Percentiles rank a stretch among this genome's conserved stretches.
Evolutionary conservation across 2,113 vertebrate species (phyloP).

Genomic region (Solenodon paradoxus): DNA sequence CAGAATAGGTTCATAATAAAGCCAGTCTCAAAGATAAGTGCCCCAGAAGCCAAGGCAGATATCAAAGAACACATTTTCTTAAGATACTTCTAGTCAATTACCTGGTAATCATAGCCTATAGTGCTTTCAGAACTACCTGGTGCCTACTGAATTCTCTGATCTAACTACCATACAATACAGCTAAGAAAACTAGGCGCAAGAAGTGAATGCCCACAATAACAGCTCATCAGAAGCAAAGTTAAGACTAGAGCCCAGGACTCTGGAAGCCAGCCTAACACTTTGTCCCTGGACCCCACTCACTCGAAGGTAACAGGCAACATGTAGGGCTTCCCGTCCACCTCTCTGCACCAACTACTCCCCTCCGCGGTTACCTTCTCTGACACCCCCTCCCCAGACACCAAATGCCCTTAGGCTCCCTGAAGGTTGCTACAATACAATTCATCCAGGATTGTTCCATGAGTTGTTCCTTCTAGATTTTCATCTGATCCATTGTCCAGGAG

Average conservation of each 20-base stretch:
- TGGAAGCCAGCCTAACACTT: not conserved
- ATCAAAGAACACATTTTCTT: not conserved
- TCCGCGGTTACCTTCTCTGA: not conserved
- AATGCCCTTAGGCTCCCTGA: not conserved
- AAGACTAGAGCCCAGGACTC: not conserved
- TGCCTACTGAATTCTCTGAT: not conserved
- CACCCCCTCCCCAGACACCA: not conserved
- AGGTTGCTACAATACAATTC: not conserved
- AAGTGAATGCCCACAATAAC: not conserved
- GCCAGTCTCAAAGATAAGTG: not conserved
- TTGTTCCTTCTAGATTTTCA: not conserved
- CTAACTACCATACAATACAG: not conserved
- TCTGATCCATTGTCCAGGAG: not conserved
- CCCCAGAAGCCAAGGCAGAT: not conserved
- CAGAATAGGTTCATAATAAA: not conserved
- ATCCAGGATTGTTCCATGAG: not conserved
- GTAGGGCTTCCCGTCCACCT: not conserved
- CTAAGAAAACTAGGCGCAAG: not conserved
- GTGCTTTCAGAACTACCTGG: not conserved
- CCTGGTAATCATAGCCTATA: not conserved
- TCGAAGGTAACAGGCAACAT: not conserved
- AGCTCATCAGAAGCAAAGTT: not conserved
- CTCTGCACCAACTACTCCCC: not conserved
- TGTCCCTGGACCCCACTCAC: not conserved
- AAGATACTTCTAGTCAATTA: not conserved